Conservation (phyloP, 1,140 invertebrate species). For the Paramacrobiotus metropolitanus region DNA sequence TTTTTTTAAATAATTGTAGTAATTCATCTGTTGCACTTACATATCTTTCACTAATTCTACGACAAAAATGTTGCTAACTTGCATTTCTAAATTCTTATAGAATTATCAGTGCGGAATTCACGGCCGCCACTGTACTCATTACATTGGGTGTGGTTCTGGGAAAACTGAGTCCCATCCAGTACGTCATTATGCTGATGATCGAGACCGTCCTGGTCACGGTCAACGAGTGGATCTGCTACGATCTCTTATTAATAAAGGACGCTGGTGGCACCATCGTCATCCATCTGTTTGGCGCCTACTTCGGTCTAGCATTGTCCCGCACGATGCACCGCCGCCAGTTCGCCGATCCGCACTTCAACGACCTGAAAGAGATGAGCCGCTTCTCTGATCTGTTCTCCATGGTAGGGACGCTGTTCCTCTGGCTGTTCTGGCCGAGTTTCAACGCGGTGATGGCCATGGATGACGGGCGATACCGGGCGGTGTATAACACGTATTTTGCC, state of each 20-base stretch:
- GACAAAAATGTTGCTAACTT: too few species aligned
- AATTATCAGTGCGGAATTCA: slow-evolving; percentile 57
- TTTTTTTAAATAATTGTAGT: too few species aligned
- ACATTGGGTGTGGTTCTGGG: slow-evolving; percentile 74
- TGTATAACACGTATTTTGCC: slow-evolving; percentile 76
- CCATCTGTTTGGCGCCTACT: slow-evolving; percentile 83
- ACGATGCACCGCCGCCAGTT: neutral
- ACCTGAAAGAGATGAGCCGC: neutral
- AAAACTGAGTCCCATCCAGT: slow-evolving; percentile 54
- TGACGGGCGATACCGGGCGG: slow-evolving; percentile 51
- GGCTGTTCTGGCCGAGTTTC: slow-evolving; percentile 90
- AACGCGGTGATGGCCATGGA: slow-evolving; percentile 49
- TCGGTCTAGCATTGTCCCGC: slow-evolving; percentile 54
- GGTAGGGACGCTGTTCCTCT: slow-evolving; percentile 60
- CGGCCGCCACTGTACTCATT: slow-evolving; percentile 64
- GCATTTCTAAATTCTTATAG: too few species aligned
- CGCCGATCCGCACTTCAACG: neutral
- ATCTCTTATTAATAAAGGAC: slow-evolving; percentile 33
- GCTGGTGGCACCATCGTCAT: slow-evolving; percentile 69
- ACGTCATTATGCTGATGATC: slow-evolving; percentile 55
- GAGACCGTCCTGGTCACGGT: slow-evolving; percentile 44
- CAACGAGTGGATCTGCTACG: slow-evolving; percentile 50
- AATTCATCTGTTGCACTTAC: too few species aligned
- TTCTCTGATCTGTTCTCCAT: neutral
- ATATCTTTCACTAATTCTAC: too few species aligned